Conservation (phyloP, 1,140 invertebrate genomes). For the Tetramorium parvispinum region DNA sequence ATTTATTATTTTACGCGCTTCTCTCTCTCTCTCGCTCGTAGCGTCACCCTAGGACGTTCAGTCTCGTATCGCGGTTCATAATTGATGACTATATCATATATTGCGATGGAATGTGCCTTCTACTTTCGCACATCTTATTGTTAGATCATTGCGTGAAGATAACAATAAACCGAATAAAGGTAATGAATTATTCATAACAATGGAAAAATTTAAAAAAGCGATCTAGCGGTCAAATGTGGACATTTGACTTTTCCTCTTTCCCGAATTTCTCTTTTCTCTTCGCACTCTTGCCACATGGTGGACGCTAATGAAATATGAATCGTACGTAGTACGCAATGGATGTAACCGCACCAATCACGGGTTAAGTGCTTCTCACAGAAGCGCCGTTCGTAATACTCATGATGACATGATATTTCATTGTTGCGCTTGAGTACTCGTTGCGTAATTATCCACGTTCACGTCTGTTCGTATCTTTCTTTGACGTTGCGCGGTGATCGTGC, state of each 20-base stretch:
- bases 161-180: not conserved
- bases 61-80: constrained; percentile 3
- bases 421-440: constrained; percentile 53
- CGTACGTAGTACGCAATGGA: not conserved
- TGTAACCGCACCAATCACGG: not conserved
- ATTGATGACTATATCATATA: constrained; percentile 46
- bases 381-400: constrained; percentile 39
- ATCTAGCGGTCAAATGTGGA: not conserved
- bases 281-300: not conserved
- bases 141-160: not conserved
- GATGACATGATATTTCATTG: constrained; percentile 72
- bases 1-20: constrained; percentile 44
- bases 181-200: not conserved
- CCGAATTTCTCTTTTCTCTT: not conserved
- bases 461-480: constrained; percentile 55
- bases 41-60: not conserved
- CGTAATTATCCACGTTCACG: constrained; percentile 64
- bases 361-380: constrained; percentile 29
- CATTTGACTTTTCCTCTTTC: not conserved
- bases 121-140: not conserved
- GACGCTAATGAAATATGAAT: constrained; percentile 15
- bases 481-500: constrained; percentile 53
- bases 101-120: constrained; percentile 30
- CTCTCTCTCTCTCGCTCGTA: not conserved
- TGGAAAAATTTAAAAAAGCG: not conserved